Evolutionary conservation across 2,888 invertebrate genomes (phyloP).

Genomic region (Eledona agricola): DNA sequence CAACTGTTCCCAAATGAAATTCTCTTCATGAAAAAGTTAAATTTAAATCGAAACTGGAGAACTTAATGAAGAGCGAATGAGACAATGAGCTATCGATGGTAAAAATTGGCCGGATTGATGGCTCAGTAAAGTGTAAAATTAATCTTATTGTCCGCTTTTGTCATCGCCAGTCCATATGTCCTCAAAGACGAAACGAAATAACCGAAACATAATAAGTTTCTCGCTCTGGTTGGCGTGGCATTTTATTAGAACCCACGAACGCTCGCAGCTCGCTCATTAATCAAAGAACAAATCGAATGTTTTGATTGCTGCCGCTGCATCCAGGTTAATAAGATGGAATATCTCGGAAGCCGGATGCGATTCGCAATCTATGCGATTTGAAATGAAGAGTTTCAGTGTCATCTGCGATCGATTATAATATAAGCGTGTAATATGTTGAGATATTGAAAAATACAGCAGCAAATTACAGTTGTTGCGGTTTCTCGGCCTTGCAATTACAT

Average conservation of each 20-base stretch:
- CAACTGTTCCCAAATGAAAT: too few species aligned
- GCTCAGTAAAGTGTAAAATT: slow-evolving; percentile 28
- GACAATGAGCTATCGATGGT: not conserved
- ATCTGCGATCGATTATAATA: not conserved
- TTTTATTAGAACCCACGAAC: too few species aligned
- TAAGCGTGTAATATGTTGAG: not conserved
- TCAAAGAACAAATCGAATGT: too few species aligned
- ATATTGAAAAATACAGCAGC: slow-evolving; percentile 29
- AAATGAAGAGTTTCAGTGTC: not conserved
- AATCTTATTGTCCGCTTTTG: slow-evolving; percentile 19
- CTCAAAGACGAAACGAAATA: not conserved
- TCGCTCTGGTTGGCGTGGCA: too few species aligned
- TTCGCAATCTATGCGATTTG: too few species aligned
- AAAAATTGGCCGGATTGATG: slow-evolving; percentile 13
- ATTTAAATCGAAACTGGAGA: slow-evolving; percentile 6
- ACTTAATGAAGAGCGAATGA: slow-evolving; percentile 8
- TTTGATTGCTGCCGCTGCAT: too few species aligned
- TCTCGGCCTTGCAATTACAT: slow-evolving; percentile 42
- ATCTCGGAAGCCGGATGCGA: too few species aligned
- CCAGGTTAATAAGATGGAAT: too few species aligned
- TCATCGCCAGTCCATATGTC: not conserved
- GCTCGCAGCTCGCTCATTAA: too few species aligned
- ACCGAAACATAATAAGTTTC: slow-evolving; percentile 2
- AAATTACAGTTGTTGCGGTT: slow-evolving; percentile 47
- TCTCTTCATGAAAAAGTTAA: not conserved